Percentiles rank a stretch among this genome's conserved stretches.
Evolutionary conservation across 1,140 invertebrate genomes (phyloP).

Genomic region (Drosophila sproati): DNA sequence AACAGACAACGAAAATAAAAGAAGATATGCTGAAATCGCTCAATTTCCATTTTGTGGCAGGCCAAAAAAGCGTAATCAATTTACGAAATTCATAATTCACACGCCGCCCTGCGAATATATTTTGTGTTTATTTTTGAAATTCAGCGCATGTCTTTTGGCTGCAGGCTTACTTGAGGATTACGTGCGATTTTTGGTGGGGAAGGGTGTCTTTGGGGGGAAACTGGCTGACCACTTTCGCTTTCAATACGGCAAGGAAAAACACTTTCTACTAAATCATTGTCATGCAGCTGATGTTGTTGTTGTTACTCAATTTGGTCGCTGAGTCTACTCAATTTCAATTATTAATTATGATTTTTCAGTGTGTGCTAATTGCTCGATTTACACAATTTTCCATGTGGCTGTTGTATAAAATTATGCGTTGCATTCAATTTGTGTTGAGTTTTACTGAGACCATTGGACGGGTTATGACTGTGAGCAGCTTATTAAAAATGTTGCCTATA

Average conservation of each 20-base stretch:
- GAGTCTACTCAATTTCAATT: constrained; percentile 40
- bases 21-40: not conserved
- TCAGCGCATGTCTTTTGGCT: constrained; percentile 59
- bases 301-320: constrained; percentile 40
- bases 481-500: constrained; percentile 31
- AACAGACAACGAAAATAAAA: constrained; percentile 19
- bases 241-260: constrained; percentile 60
- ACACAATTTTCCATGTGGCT: constrained; percentile 42
- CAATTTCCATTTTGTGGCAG: constrained; percentile 66
- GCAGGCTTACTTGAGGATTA: constrained; percentile 2
- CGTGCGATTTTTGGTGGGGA: not conserved
- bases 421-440: constrained; percentile 49
- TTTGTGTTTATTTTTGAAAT: constrained; percentile 51
- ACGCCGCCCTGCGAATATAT: constrained; percentile 34
- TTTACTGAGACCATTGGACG: constrained; percentile 35
- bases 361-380: constrained; percentile 51
- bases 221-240: constrained; percentile 70
- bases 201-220: constrained; percentile 2
- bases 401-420: constrained; percentile 66
- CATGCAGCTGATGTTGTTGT: constrained; percentile 25
- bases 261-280: constrained; percentile 74
- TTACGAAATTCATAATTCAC: constrained; percentile 73
- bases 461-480: constrained; percentile 30
- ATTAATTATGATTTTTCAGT: constrained; percentile 61
- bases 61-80: constrained; percentile 60